Base-by-base conservation (phyloP, 2,888 invertebrate species). In the Seira sanloemensis region DNA sequence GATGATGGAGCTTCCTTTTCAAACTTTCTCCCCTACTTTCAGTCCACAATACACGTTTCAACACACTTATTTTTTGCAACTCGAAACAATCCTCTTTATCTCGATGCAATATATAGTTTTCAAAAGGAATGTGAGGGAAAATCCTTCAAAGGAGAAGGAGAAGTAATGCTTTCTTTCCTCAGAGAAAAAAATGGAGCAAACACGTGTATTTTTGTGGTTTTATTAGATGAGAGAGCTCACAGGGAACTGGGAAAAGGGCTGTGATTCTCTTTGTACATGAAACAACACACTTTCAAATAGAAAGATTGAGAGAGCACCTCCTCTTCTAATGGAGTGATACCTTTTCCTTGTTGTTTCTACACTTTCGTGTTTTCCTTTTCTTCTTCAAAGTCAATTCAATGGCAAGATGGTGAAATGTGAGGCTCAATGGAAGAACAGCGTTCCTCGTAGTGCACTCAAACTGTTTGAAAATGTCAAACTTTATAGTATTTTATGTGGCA, bases 41-140 rank as follows among this genome's bases (percentile, higher is more conserved):
- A 37, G 7, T 9, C 58, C 58, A 58, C 58, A 58, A 58, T n/a
- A 12, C 12, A 37, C 37, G 37, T 37, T 37, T 7, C 58, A n/a
- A 58, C 58, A 27, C 72, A 66, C 37, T 71, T 62, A 68, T 26
- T 26, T 76, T 77, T 78, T 26, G 72, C 78, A 79, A 73, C 66
- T 72, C 66, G 18, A 73, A 72, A 79, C 4, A 37, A 37, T 37
- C 37, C 12, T 37, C 12, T 37, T 37, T 37, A 37, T 37, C 37
- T 37, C 37, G 37, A 37, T 12, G 12, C 37, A 7, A 4, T 37
- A 12, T 37, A 7, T 37, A 7, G 4, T 37, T 12, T 37, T 37
- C 37, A 37, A 37, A 37, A 12, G 12, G 37, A 37, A 37, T 37
- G 37, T 37, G 4, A 12, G 37, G 12, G 12, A 37, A 4, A 12